These are phyloP conservation scores for Zosterops lateralis DNA, from an alignment of 2,113 vertebrate genomes.

Conservation along the genomic window DNA sequence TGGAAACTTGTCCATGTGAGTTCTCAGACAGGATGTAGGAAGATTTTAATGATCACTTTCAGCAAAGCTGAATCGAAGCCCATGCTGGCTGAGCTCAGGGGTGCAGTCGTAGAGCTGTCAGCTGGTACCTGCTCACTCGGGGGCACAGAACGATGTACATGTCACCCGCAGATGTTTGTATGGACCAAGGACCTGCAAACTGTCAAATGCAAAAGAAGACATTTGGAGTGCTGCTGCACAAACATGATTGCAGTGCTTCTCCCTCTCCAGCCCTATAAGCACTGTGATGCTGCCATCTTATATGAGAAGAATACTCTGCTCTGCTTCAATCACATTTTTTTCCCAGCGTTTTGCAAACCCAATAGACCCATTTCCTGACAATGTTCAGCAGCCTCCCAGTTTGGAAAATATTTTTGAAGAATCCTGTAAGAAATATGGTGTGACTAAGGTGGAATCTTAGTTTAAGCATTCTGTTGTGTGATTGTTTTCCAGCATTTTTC, in stretches of 20 bases:
- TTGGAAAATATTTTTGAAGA: background rate
- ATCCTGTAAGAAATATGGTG: background rate
- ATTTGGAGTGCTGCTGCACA: background rate
- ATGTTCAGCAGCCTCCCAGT: background rate
- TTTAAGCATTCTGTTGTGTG: background rate
- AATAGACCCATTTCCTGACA: background rate
- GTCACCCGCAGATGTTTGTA: background rate
- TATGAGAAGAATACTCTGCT: background rate
- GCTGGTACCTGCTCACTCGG: rapidly evolving
- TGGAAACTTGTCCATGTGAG: background rate
- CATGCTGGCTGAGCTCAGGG: background rate
- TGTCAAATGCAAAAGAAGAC: background rate
- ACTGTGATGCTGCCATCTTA: background rate
- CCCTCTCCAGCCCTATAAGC: background rate
- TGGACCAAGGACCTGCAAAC: background rate
- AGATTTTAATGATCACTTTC: background rate
- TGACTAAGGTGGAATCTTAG: background rate
- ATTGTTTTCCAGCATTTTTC: conserved; percentile 1
- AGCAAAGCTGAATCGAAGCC: background rate
- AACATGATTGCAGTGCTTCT: background rate
- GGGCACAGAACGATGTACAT: background rate
- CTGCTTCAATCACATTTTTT: background rate
- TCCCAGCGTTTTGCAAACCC: background rate
- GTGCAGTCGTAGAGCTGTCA: background rate
- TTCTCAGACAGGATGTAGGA: background rate